Percentiles rank a stretch among this genome's conserved stretches.
phyloP scores from a whole-genome alignment of 2,113 vertebrate genomes.

The Crotalus tigris region DNA sequence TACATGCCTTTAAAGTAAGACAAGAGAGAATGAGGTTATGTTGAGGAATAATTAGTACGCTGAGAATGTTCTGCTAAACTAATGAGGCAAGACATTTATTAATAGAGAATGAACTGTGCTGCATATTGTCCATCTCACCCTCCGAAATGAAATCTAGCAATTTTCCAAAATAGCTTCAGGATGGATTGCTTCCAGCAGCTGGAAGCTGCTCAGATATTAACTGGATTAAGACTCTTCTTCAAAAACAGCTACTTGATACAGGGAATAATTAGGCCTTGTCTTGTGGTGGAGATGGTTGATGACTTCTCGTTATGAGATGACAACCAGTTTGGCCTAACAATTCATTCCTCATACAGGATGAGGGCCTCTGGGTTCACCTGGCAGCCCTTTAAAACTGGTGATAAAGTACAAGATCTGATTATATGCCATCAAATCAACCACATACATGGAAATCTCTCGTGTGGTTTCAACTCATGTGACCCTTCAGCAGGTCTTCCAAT shows the following conservation, averaged over 20 bases:
- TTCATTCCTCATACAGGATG: background rate
- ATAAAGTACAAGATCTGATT: background rate
- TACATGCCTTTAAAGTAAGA: background rate
- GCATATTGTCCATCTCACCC: background rate
- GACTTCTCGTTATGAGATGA: too few species aligned
- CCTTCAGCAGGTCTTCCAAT: background rate
- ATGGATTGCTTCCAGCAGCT: background rate
- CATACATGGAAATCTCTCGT: background rate
- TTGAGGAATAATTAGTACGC: background rate
- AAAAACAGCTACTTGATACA: background rate
- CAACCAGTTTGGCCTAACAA: background rate
- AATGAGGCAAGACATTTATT: conserved; percentile 2
- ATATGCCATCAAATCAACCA: background rate
- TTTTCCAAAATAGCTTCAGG: background rate
- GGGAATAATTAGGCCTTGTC: background rate
- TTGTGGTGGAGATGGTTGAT: background rate
- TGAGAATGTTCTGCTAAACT: background rate
- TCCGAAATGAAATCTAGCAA: background rate
- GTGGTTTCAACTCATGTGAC: background rate
- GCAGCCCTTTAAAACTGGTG: background rate
- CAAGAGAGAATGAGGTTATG: background rate
- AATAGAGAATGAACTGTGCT: background rate
- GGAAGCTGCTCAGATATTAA: background rate
- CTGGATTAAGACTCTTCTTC: background rate
- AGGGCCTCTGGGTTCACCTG: background rate